Evolutionary conservation across 2,888 invertebrate species (phyloP), one percentile per base, ranked within the genome.

Genomic region (Nymphalis urticae): DNA sequence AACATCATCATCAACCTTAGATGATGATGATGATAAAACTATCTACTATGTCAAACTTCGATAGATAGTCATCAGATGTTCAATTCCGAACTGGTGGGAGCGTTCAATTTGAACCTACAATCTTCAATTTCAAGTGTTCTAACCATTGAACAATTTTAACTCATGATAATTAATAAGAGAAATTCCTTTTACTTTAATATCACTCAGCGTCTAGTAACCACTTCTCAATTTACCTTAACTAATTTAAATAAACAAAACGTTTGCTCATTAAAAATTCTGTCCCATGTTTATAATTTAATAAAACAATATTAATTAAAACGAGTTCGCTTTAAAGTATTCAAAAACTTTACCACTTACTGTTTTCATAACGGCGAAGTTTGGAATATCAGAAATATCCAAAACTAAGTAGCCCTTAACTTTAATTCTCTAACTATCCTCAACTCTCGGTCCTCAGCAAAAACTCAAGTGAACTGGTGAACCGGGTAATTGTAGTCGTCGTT

Each of bases 321-420:
- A 48, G 61, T 47, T 58, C 36, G 19, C 58, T 58, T 58, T 6
- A 58, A 62, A 58, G 50, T 62, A 50, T 24, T 24, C 47, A 13
- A 21, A 59, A 68, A 69, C 61, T 72, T 70, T 47, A 13, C 58
- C 51, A 51, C 63, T 68, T 53, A 59, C 21, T 58, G 66, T 65
- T 68, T 65, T 66, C 65, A 68, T 67, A 63, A 24, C 56, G 48
- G 19, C 4, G 10, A 58, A 58, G 50, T 69, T 65, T 58, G n/a
- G 59, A 65, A 32, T 65, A 65, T 62, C 51, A 32, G 62, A 62
- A 58, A 65, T 62, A 59, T 56, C 62, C 51, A 21, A 62, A 50
- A 51, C 66, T 66, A 67, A 67, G 69, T 69, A 59, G 47, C 65
- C 62, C 51, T 60, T 53, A 59, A 65, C 50, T 65, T 48, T 47